Evolutionary conservation across 2,888 invertebrate genomes (phyloP).

Genomic region (Taphrorychus bicolor): DNA sequence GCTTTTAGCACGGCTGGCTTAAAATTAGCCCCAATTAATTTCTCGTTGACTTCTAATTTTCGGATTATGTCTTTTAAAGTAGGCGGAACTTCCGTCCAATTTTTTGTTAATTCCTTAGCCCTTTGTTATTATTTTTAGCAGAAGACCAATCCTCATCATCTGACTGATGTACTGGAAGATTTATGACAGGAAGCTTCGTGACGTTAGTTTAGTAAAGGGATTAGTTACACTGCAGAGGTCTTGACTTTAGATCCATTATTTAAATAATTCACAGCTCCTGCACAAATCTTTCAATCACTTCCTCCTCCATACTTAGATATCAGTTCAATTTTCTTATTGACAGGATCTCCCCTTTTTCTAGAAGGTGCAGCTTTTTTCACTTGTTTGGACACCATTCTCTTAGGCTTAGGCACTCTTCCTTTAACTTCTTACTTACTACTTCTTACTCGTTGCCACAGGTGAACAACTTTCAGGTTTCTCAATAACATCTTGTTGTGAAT

Average conservation of each 20-base stretch:
- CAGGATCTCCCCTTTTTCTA: conserved; percentile 40
- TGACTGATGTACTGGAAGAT: neutral
- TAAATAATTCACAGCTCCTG: neutral
- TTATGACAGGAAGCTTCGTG: neutral
- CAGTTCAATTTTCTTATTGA: conserved; percentile 63
- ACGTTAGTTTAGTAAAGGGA: too few species aligned
- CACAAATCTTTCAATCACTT: conserved; percentile 56
- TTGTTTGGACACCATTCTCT: conserved; percentile 4
- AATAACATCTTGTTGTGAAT: conserved; percentile 42
- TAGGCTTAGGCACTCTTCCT: too few species aligned
- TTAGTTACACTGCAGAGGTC: too few species aligned
- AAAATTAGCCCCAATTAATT: too few species aligned
- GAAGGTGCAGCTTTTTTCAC: conserved; percentile 15
- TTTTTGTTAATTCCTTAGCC: conserved; percentile 58
- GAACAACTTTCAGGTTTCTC: conserved; percentile 19
- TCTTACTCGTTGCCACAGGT: conserved; percentile 4
- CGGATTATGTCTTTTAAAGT: conserved; percentile 52
- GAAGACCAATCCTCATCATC: conserved; percentile 50
- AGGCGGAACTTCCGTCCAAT: conserved; percentile 57
- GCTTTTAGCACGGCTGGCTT: too few species aligned
- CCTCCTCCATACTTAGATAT: conserved; percentile 67
- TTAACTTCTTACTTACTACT: too few species aligned
- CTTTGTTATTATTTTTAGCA: conserved; percentile 58
- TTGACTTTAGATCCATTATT: neutral
- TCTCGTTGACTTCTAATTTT: too few species aligned